phyloP scores from a whole-genome alignment of 2,113 vertebrate genomes.

The Spea multiplicata region DNA sequence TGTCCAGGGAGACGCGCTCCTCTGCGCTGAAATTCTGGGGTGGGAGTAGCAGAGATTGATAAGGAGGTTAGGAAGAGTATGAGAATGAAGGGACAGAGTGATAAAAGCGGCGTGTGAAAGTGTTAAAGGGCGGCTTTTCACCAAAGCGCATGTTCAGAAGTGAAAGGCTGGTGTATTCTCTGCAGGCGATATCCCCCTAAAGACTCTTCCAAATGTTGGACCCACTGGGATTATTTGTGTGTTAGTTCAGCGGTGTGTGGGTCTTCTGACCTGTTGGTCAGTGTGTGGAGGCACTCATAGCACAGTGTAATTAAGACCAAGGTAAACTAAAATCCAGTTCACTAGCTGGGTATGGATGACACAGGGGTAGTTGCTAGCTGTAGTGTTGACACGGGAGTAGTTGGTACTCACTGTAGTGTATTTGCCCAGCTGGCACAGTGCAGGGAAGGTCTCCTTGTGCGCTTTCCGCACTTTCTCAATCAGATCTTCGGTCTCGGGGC shows the following conservation, averaged over 20 bases:
- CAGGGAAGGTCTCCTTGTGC: slow-evolving; percentile 95
- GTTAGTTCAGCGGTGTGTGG: too few species aligned
- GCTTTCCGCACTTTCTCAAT: slow-evolving; percentile 96
- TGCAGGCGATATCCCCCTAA: too few species aligned
- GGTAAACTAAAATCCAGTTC: too few species aligned
- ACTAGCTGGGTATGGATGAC: too few species aligned
- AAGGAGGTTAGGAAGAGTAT: not conserved
- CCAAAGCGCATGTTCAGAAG: too few species aligned
- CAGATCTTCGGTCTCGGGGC: slow-evolving; percentile 90
- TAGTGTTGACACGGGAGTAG: accelerated
- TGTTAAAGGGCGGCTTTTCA: not conserved
- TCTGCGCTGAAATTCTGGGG: slow-evolving; percentile 93
- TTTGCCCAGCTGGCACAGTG: slow-evolving; percentile 96
- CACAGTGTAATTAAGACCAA: too few species aligned
- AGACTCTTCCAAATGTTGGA: too few species aligned
- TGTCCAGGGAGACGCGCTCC: slow-evolving; percentile 87
- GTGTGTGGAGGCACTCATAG: too few species aligned
- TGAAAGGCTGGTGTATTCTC: too few species aligned
- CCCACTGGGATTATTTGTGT: too few species aligned
- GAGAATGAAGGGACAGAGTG: not conserved
- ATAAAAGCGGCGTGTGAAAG: not conserved
- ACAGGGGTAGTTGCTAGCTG: too few species aligned
- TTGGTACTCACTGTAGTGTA: slow-evolving; percentile 87
- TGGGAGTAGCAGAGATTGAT: not conserved
- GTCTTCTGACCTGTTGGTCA: too few species aligned